Base-by-base conservation (phyloP, 1,140 invertebrate species). In the Cydia amplana region DNA sequence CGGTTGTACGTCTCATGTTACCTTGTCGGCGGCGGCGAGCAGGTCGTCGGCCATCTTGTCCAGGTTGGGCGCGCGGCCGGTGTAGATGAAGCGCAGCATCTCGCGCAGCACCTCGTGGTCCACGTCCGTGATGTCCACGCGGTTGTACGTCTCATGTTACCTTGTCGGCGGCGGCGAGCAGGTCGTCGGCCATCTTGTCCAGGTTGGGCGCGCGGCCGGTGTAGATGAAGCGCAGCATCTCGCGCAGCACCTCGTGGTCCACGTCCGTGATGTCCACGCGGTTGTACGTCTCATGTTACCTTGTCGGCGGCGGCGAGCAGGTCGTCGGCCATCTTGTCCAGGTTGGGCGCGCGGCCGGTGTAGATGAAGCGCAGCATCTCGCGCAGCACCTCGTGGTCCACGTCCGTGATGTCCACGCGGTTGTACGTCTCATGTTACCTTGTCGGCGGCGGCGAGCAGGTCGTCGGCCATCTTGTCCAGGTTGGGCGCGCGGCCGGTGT, bases 331-430 rank as follows among this genome's bases (percentile, higher is more conserved):
- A 99, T 99, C 93, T 98, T 99, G 89, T 99, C 98, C 77, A 99
- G 94, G 92, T 99, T 99, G 63, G 97, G 95, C 67, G 98, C 97
- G 91, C 98, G 97, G 43, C 98, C 99, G 20, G 99, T 99, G 91
- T 99, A 99, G 81, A 99, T 99, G 94, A 99, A 99, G 80, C 98
- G 95, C 73, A 99, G 93, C 98, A 99, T 99, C 94, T 99, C 99
- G 85, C 97, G 93, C 86, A 99, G 94, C 74, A 91, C 91, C 74
- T 93, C 91, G 87, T 98, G 97, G 89, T 99, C 98, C 25, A 99
- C 98, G 93, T 99, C 99, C 28, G 97, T 97, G 85, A 99, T 99
- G 91, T 98, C 98, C 36, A 99, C 98, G 84, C 98, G 95, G 94
- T 99, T 99, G 91, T 25, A 25, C 3, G 3, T 25, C 25, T 25